Conservation (phyloP, 2,888 invertebrate species). For the Drosophila paracracens region DNA sequence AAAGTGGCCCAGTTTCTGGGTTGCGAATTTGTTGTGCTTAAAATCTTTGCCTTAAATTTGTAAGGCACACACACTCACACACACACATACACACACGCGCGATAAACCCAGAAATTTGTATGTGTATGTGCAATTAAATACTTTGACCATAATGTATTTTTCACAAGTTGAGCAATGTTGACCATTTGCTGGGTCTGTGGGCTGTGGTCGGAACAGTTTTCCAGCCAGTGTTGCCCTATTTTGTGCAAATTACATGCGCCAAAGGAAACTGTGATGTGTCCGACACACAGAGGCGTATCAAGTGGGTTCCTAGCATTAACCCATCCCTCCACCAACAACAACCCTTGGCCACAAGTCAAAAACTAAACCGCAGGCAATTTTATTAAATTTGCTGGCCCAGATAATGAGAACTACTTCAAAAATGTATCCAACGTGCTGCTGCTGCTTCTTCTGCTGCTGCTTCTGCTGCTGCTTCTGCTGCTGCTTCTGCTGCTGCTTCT, state of each 20-base stretch:
- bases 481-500: neutral
- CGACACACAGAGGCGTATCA: slow-evolving; percentile 11
- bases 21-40: slow-evolving; percentile 4
- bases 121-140: slow-evolving; percentile 73
- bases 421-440: slow-evolving; percentile 30
- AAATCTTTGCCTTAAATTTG: slow-evolving; percentile 4
- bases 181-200: slow-evolving; percentile 74
- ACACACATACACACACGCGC: neutral
- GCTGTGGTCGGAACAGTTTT: slow-evolving; percentile 18
- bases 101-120: slow-evolving; percentile 52
- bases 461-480: neutral
- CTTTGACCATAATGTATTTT: slow-evolving; percentile 78
- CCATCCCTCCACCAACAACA: neutral
- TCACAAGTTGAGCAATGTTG: slow-evolving; percentile 79
- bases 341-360: slow-evolving; percentile 67
- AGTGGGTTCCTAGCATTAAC: neutral
- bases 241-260: slow-evolving; percentile 68
- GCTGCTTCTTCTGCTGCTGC: neutral
- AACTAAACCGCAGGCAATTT: slow-evolving; percentile 77
- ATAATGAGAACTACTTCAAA: slow-evolving; percentile 58
- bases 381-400: slow-evolving; percentile 62
- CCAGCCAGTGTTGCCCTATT: slow-evolving; percentile 13
- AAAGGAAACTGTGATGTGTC: slow-evolving; percentile 67
- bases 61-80: neutral
- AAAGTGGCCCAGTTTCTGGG: slow-evolving; percentile 1